These are phyloP conservation scores for Cheilosia soror DNA, from an alignment of 2,888 invertebrate species.

Conservation along the genomic window DNA sequence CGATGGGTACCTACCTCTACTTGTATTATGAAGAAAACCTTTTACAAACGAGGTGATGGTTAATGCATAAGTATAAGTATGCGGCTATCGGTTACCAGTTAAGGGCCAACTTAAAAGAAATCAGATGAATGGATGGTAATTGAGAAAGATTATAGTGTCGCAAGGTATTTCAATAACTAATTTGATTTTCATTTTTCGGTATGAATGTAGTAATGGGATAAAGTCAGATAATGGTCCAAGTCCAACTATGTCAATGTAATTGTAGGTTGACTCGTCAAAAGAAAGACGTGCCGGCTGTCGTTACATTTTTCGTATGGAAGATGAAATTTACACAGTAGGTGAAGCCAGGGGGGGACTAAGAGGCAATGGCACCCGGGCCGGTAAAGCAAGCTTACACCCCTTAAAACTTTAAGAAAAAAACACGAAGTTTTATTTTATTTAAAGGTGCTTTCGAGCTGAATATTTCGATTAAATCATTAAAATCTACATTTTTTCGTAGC, in stretches of 20 bases:
- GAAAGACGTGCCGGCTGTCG: no score
- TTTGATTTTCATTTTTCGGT: constrained; percentile 26
- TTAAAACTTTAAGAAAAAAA: no score
- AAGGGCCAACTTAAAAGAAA: constrained; percentile 52
- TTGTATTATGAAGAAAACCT: constrained; percentile 37
- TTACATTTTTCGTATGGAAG: no score
- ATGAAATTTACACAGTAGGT: no score
- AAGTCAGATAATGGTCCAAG: not conserved
- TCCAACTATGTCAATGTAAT: not conserved
- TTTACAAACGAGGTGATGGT: constrained; percentile 49
- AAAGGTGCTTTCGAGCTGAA: no score
- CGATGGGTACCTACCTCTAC: not conserved
- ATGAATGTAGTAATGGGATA: constrained; percentile 8
- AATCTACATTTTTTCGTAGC: no score
- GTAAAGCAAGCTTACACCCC: no score
- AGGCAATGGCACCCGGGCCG: no score
- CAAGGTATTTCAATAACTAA: constrained; percentile 37
- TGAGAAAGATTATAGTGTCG: constrained; percentile 49
- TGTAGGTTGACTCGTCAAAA: not conserved
- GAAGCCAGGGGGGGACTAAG: no score
- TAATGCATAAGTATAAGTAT: constrained; percentile 8
- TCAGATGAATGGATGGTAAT: constrained; percentile 53
- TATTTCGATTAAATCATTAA: no score
- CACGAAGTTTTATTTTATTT: no score
- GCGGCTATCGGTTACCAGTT: constrained; percentile 32